Conservation (phyloP, 2,113 vertebrate genomes). For the Hystrix brachyura region DNA sequence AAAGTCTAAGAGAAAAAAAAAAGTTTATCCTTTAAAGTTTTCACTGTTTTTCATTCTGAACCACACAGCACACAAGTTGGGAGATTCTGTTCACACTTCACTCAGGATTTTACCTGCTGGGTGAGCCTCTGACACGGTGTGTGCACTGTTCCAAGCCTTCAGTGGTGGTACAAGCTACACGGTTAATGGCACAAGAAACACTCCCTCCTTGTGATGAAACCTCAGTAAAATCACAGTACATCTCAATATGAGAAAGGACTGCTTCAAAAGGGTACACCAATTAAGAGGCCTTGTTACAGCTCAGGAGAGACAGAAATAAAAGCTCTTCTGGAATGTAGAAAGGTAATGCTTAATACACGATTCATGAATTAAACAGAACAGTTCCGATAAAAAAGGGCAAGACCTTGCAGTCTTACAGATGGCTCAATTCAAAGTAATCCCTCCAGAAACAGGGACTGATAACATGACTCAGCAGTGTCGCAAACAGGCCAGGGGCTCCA, state of each 20-base stretch:
- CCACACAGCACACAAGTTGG: constrained; percentile 49
- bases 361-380: constrained; percentile 88
- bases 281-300: constrained; percentile 86
- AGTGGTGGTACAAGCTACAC: constrained; percentile 69
- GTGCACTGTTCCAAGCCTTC: constrained; percentile 79
- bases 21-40: constrained; percentile 78
- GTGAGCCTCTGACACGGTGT: constrained; percentile 71
- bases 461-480: constrained; percentile 74
- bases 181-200: constrained; percentile 88
- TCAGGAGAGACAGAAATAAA: constrained; percentile 84
- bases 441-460: constrained; percentile 85
- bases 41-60: constrained; percentile 65
- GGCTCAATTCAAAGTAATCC: constrained; percentile 89
- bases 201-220: constrained; percentile 86
- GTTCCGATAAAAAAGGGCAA: constrained; percentile 87
- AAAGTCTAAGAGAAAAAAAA: constrained; percentile 84
- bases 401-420: constrained; percentile 88
- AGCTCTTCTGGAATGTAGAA: constrained; percentile 91
- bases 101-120: constrained; percentile 62
- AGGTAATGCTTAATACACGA: constrained; percentile 84
- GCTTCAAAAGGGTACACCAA: constrained; percentile 85
- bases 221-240: constrained; percentile 85
- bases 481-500: constrained; percentile 81
- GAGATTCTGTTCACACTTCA: constrained; percentile 67
- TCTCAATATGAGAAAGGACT: constrained; percentile 93